phyloP scores from a whole-genome alignment of 1,140 invertebrate species.

The Campodea augens region DNA sequence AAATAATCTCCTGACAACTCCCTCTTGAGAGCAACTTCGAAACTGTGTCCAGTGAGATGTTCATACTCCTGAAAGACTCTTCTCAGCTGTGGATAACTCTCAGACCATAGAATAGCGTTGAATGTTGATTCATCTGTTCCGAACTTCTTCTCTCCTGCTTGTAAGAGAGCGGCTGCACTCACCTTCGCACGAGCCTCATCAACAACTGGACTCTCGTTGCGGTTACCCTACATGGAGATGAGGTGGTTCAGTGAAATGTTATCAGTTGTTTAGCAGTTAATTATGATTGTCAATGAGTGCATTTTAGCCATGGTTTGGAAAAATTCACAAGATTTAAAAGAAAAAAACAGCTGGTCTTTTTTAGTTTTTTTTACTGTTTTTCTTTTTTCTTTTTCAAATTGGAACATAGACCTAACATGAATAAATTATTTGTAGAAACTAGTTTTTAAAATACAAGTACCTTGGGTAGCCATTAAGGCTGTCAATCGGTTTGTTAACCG shows the following conservation, averaged over 20 bases:
- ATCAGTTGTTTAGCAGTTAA: too few species aligned
- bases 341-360: too few species aligned
- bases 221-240: conserved; percentile 14
- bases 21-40: conserved; percentile 62
- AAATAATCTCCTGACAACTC: conserved; percentile 82
- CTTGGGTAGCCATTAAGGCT: too few species aligned
- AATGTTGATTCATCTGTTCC: conserved; percentile 77
- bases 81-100: conserved; percentile 51
- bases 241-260: conserved; percentile 4
- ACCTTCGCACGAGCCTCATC: conserved; percentile 42
- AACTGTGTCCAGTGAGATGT: conserved; percentile 61
- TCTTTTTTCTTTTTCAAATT: too few species aligned
- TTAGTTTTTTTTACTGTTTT: too few species aligned
- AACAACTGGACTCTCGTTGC: conserved; percentile 31
- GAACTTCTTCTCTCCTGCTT: conserved; percentile 52
- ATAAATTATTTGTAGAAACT: too few species aligned
- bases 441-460: too few species aligned
- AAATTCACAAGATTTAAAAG: too few species aligned
- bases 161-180: conserved; percentile 47
- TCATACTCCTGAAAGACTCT: conserved; percentile 59
- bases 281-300: too few species aligned
- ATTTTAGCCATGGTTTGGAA: too few species aligned
- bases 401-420: too few species aligned
- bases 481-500: too few species aligned
- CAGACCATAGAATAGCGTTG: conserved; percentile 57